These are phyloP conservation scores for Lampris incognitus DNA, from an alignment of 2,113 vertebrate species.

Conservation along the genomic window DNA sequence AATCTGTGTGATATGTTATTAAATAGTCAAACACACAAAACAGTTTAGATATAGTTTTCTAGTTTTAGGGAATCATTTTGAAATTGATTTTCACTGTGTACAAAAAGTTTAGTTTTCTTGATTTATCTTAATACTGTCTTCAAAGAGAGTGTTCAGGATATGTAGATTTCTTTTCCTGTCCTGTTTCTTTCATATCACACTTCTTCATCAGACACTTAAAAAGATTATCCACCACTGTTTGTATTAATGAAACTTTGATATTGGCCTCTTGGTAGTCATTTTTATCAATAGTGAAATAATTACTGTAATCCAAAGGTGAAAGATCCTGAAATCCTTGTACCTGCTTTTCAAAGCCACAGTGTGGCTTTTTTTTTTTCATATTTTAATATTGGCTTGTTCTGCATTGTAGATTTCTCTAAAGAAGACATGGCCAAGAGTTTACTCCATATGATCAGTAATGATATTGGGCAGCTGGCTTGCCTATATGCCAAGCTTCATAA, in stretches of 20 bases:
- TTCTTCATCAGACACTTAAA: no score
- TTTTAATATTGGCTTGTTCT: conserved; percentile 7
- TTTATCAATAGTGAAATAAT: no score
- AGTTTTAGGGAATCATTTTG: neutral
- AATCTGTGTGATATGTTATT: no score
- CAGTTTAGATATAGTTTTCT: no score
- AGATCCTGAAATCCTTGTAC: neutral
- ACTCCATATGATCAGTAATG: conserved; percentile 99
- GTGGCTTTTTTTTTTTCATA: neutral
- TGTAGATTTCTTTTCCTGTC: no score
- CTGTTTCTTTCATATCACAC: no score
- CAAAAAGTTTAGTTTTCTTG: neutral
- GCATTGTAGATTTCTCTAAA: conserved; percentile 90
- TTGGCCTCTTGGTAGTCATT: neutral
- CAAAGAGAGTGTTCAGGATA: no score
- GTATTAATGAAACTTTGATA: neutral
- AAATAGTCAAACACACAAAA: no score
- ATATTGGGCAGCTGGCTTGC: conserved; percentile 97
- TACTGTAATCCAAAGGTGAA: no score
- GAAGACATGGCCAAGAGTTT: conserved; percentile 99
- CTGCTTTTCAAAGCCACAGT: neutral
- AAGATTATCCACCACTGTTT: no score
- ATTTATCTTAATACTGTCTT: no score
- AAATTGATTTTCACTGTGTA: neutral
- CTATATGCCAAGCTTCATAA: conserved; percentile 93